A percentile compares a stretch with the other conserved stretches of the same genome.
Conservation (phyloP, 2,888 invertebrate species). For the Ceratothoa steindachneri region DNA sequence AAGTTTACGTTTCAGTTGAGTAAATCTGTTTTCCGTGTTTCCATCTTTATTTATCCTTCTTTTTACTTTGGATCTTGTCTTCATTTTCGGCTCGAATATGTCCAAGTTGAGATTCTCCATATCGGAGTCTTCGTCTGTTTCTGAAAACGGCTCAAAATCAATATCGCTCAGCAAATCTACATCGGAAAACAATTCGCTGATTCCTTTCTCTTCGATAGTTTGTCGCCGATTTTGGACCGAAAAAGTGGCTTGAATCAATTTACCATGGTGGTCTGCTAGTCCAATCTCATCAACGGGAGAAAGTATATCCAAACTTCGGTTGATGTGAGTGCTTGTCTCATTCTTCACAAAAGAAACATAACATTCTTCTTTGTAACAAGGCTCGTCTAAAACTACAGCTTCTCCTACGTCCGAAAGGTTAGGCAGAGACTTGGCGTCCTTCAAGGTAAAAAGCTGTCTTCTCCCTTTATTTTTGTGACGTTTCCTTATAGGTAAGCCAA, state of each 20-base stretch:
- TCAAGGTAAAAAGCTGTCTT: too few species aligned
- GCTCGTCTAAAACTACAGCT: constrained; percentile 24
- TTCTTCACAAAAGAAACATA: not conserved
- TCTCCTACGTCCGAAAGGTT: constrained; percentile 31
- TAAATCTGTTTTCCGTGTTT: constrained; percentile 18
- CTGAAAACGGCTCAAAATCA: constrained; percentile 38
- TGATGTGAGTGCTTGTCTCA: not conserved
- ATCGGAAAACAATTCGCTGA: constrained; percentile 36
- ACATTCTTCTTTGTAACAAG: not conserved
- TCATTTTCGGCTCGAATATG: constrained; percentile 30
- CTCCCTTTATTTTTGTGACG: not conserved
- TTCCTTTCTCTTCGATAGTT: constrained; percentile 38
- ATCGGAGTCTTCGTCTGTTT: constrained; percentile 33
- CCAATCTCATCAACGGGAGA: constrained; percentile 19
- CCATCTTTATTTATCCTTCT: constrained; percentile 15
- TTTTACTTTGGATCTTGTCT: not conserved
- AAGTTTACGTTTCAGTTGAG: constrained; percentile 35
- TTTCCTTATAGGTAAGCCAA: not conserved
- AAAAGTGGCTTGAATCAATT: constrained; percentile 34
- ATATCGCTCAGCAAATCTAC: constrained; percentile 35
- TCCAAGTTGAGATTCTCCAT: constrained; percentile 39
- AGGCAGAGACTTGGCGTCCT: constrained; percentile 38
- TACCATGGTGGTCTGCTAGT: constrained; percentile 22
- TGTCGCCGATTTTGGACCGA: constrained; percentile 15
- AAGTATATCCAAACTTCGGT: constrained; percentile 16